phyloP scores from a whole-genome alignment of 2,113 vertebrate species.

The Poeciliopsis turrubarensis region DNA sequence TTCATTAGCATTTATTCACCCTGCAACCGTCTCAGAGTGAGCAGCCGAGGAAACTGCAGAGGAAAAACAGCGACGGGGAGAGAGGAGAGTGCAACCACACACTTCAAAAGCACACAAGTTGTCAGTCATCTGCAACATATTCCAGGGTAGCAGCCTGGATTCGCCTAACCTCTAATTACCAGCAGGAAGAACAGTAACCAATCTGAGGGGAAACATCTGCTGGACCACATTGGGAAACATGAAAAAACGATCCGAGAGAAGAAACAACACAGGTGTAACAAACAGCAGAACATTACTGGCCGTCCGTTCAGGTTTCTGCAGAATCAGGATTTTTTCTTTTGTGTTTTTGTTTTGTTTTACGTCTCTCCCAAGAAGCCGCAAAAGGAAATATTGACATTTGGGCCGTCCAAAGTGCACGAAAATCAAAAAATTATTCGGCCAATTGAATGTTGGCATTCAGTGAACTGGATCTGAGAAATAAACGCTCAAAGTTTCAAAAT shows the following conservation, averaged over 20 bases:
- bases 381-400: too few species aligned
- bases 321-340: background rate
- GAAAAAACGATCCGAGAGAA: background rate
- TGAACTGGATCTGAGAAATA: too few species aligned
- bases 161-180: conserved; percentile 39
- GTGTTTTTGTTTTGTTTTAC: background rate
- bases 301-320: background rate
- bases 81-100: conserved; percentile 8
- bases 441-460: too few species aligned
- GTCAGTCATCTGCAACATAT: conserved; percentile 29
- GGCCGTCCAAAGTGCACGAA: too few species aligned
- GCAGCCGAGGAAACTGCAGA: conserved; percentile 23
- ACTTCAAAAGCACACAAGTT: conserved; percentile 50
- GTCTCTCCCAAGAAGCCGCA: background rate
- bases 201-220: conserved; percentile 13
- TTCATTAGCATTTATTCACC: conserved; percentile 63
- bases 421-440: too few species aligned
- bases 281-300: background rate
- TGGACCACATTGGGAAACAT: conserved; percentile 13
- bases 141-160: conserved; percentile 18
- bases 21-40: conserved; percentile 14
- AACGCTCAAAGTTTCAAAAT: too few species aligned
- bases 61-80: conserved; percentile 1
- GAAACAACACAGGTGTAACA: background rate
- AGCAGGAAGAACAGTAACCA: conserved; percentile 30